phyloP scores from a whole-genome alignment of 2,113 vertebrate genomes.

The Paraplagusia blochii region DNA sequence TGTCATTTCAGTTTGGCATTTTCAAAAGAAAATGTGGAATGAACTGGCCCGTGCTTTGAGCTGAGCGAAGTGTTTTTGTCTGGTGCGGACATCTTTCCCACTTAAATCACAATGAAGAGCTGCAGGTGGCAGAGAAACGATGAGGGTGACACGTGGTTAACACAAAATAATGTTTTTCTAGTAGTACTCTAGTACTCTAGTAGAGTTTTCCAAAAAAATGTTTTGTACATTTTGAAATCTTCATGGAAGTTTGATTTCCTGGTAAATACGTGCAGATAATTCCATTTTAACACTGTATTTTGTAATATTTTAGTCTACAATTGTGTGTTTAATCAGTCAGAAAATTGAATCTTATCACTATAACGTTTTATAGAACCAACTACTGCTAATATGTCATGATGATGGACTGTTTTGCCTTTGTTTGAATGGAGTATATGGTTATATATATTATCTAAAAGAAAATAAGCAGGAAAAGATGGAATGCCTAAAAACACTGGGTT shows the following conservation, averaged over 20 bases:
- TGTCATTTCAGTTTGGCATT: conserved; percentile 20
- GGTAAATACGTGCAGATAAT: too few species aligned
- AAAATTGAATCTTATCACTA: conserved; percentile 26
- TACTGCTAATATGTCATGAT: conserved; percentile 28
- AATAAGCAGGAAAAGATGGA: too few species aligned
- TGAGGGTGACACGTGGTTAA: conserved; percentile 6
- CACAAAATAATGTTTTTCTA: too few species aligned
- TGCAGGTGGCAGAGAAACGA: conserved; percentile 14
- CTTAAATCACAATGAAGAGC: conserved; percentile 14
- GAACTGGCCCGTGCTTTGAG: conserved; percentile 3
- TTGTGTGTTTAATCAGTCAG: conserved; percentile 6
- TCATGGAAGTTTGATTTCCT: too few species aligned
- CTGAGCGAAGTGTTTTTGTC: conserved; percentile 16
- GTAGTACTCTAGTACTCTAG: too few species aligned
- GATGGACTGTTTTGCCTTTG: conserved; percentile 18
- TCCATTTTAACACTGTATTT: too few species aligned
- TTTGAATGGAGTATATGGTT: conserved; percentile 19
- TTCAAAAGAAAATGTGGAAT: background rate
- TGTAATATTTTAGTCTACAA: background rate
- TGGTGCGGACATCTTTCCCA: background rate
- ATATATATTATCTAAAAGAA: too few species aligned
- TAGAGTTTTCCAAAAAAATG: too few species aligned
- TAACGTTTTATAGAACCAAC: conserved; percentile 16
- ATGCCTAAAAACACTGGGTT: too few species aligned
- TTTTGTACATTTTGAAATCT: background rate